Percentiles rank a stretch among this genome's conserved stretches.
Conservation (phyloP, 1,140 invertebrate genomes). For the Hestina assimilis region DNA sequence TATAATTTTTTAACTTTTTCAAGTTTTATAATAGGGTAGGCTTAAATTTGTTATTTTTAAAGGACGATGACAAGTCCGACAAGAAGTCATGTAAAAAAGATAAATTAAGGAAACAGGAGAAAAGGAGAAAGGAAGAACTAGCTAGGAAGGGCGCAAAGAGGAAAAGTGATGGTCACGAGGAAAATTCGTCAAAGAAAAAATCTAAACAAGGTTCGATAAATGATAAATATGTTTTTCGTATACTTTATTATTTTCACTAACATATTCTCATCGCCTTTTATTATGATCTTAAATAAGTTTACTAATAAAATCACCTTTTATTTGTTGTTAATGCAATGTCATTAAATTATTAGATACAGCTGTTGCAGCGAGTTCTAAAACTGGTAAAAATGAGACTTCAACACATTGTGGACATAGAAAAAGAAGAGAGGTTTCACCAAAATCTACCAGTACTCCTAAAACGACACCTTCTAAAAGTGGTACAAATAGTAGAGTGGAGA, state of each 20-base stretch:
- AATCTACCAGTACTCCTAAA: slow-evolving; percentile 21
- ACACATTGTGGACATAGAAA: slow-evolving; percentile 4
- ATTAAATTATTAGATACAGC: not conserved
- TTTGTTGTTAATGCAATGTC: not conserved
- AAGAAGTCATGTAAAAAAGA: slow-evolving; percentile 44
- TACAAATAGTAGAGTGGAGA: slow-evolving; percentile 10
- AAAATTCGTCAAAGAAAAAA: slow-evolving; percentile 39
- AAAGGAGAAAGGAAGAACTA: slow-evolving; percentile 42
- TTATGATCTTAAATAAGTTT: too few relatives aligned
- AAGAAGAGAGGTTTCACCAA: slow-evolving; percentile 1
- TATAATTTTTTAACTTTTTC: not conserved
- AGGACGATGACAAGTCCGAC: slow-evolving; percentile 32
- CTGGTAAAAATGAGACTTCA: slow-evolving; percentile 5
- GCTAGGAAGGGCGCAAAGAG: slow-evolving; percentile 45
- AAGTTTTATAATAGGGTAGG: not conserved
- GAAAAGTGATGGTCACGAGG: slow-evolving; percentile 49
- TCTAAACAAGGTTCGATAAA: slow-evolving; percentile 35
- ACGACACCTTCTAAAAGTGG: slow-evolving; percentile 11
- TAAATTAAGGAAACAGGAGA: slow-evolving; percentile 34
- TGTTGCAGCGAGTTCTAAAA: not conserved
- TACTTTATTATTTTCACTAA: too few relatives aligned
- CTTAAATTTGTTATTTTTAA: not conserved
- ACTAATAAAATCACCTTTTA: too few relatives aligned
- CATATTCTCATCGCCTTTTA: too few relatives aligned
- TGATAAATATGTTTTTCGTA: too few relatives aligned